Evolutionary conservation across 2,113 vertebrate species (phyloP).

Genomic region (Corynorhinus townsendii): DNA sequence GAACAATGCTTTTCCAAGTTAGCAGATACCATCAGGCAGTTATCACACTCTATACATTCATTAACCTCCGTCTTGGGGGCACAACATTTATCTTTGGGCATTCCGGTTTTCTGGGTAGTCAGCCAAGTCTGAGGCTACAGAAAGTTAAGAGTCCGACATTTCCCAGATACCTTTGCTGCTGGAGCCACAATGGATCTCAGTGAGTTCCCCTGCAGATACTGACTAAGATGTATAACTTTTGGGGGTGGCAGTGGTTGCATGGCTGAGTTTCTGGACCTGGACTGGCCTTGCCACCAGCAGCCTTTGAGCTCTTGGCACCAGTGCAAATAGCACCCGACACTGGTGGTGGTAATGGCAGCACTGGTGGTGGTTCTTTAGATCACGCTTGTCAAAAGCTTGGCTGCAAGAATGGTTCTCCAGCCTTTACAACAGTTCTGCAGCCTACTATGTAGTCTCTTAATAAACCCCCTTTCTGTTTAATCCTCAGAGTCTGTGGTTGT

Average conservation of each 20-base stretch:
- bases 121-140: neutral
- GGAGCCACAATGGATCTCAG: neutral
- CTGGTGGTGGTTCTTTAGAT: neutral
- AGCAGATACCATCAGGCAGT: neutral
- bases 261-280: neutral
- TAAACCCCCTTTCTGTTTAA: neutral
- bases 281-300: neutral
- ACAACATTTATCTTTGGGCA: neutral
- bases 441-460: neutral
- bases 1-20: neutral
- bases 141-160: neutral
- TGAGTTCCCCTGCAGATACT: neutral
- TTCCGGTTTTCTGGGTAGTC: neutral
- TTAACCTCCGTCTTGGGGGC: neutral
- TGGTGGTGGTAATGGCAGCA: neutral
- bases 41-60: neutral
- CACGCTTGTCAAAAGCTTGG: neutral
- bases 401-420: neutral
- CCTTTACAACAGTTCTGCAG: neutral
- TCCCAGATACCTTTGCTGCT: neutral
- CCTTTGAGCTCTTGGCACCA: neutral
- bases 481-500: neutral
- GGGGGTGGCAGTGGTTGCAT: neutral
- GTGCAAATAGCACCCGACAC: neutral
- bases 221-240: neutral